A percentile compares a stretch with the other conserved stretches of the same genome.
These are phyloP conservation scores for Neodontobutis hainanensis DNA, from an alignment of 2,113 vertebrate genomes.

Conservation along the genomic window DNA sequence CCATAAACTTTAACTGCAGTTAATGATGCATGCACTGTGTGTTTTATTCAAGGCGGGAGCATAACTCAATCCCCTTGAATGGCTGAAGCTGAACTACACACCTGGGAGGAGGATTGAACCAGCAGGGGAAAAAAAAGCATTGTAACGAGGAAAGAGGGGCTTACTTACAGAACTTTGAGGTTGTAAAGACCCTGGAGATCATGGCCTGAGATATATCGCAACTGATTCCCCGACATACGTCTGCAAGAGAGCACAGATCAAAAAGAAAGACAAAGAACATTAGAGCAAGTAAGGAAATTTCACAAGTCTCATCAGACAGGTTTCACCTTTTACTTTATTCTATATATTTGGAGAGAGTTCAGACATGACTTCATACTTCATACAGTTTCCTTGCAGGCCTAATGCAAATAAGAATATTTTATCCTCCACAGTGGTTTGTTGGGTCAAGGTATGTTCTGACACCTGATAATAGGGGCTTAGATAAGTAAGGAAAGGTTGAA, in stretches of 20 bases:
- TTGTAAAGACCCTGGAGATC: constrained; percentile 90
- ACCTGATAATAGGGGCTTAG: constrained; percentile 49
- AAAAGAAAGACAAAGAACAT: constrained; percentile 35
- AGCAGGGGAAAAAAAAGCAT: not conserved
- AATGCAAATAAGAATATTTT: constrained; percentile 68
- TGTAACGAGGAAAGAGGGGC: constrained; percentile 14
- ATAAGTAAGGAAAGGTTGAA: constrained; percentile 61
- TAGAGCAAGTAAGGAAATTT: constrained; percentile 8
- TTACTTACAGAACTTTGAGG: constrained; percentile 94
- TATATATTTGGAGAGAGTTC: constrained; percentile 48
- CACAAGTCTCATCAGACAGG: constrained; percentile 47
- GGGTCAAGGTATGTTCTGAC: constrained; percentile 51
- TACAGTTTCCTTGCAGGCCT: constrained; percentile 55
- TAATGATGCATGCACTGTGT: constrained; percentile 68
- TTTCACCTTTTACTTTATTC: constrained; percentile 41
- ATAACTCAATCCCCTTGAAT: constrained; percentile 28
- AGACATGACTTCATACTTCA: constrained; percentile 59
- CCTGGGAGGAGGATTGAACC: constrained; percentile 34
- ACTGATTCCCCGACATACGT: constrained; percentile 93
- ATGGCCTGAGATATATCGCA: constrained; percentile 86
- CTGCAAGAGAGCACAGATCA: constrained; percentile 71
- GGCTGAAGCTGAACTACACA: constrained; percentile 41
- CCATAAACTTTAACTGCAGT: constrained; percentile 71
- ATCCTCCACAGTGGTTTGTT: constrained; percentile 61
- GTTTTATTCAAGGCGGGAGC: constrained; percentile 60